A percentile compares a stretch with the other conserved stretches of the same genome.
These are phyloP conservation scores for Perodicticus potto DNA, from an alignment of 2,797 vertebrate species.

Conservation along the genomic window DNA sequence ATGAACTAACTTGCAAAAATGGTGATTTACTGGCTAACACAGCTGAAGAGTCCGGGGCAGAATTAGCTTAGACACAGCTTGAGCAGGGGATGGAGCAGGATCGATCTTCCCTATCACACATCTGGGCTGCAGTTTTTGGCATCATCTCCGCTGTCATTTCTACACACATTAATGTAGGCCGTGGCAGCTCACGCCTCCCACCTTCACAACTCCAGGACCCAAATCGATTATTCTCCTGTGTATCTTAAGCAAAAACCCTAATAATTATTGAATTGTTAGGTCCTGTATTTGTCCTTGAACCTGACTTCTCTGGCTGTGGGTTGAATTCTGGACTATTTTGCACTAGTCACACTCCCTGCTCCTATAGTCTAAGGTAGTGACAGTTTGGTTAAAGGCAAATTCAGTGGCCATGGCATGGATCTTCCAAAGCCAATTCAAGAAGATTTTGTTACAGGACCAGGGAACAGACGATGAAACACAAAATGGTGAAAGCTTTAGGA, in stretches of 20 bases:
- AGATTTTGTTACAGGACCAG: neutral
- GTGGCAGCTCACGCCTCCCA: fast-evolving
- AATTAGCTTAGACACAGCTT: neutral
- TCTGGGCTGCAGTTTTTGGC: neutral
- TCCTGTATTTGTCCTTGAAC: neutral
- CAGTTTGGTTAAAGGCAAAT: neutral
- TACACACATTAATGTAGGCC: neutral
- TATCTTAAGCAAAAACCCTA: neutral
- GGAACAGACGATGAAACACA: neutral
- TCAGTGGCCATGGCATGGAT: neutral
- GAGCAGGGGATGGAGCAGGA: neutral
- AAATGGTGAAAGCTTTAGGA: neutral
- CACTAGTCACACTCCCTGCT: too few relatives aligned
- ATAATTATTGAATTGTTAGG: neutral
- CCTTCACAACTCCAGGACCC: neutral
- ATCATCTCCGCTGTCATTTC: neutral
- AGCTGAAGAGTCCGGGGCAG: neutral
- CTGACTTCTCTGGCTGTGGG: neutral
- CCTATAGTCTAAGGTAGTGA: neutral
- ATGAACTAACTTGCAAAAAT: neutral
- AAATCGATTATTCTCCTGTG: neutral
- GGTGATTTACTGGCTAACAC: neutral
- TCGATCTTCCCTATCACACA: neutral
- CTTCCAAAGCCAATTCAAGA: neutral
- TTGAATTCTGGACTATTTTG: neutral